Evolutionary conservation across 2,113 vertebrate species (phyloP).

Genomic region (Ovis aries): DNA sequence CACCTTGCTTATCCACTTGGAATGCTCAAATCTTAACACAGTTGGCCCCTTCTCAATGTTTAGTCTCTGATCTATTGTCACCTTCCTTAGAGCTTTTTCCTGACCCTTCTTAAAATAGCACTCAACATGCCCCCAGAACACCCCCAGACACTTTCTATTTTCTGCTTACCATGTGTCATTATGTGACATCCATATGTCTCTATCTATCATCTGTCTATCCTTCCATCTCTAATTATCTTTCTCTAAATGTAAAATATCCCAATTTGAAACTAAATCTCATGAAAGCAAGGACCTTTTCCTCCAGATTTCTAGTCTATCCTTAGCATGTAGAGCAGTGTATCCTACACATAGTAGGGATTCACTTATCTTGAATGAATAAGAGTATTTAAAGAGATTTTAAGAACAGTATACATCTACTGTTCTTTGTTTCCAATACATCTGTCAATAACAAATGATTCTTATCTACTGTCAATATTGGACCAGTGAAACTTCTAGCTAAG

Average conservation of each 20-base stretch:
- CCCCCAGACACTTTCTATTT: not conserved
- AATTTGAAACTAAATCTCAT: not conserved
- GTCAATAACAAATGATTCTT: not conserved
- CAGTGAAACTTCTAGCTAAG: not conserved
- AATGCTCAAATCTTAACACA: not conserved
- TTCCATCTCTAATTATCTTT: not conserved
- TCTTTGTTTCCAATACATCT: not conserved
- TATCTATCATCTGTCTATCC: not conserved
- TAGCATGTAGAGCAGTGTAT: not conserved
- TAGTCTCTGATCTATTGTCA: not conserved
- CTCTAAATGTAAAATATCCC: not conserved
- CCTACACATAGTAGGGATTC: not conserved
- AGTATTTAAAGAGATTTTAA: not conserved
- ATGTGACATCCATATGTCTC: not conserved
- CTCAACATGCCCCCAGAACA: not conserved
- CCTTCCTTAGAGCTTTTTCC: not conserved
- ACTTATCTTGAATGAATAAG: not conserved
- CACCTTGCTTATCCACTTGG: not conserved
- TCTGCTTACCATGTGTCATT: not conserved
- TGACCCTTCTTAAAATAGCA: not conserved
- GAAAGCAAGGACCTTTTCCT: not conserved
- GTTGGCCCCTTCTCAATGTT: not conserved
- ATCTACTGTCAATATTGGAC: not conserved
- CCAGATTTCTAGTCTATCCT: not conserved
- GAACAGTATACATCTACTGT: not conserved